These are phyloP conservation scores for Acanthurus lineatus DNA, from an alignment of 2,797 vertebrate genomes.

Conservation along the genomic window DNA sequence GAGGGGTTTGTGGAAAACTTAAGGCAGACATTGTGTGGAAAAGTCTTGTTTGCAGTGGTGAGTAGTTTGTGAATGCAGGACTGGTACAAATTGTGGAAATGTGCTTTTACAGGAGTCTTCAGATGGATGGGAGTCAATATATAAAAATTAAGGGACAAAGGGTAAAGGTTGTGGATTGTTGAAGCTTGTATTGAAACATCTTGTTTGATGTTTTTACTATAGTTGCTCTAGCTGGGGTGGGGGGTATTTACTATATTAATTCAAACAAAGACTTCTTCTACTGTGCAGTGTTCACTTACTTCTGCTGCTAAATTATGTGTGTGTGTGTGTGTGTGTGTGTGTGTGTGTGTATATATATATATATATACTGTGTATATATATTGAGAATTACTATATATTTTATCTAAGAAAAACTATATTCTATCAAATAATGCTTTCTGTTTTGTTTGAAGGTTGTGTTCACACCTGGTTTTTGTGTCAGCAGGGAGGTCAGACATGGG, in stretches of 20 bases:
- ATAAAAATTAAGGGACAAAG: not conserved
- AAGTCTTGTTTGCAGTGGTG: slow-evolving; percentile 62
- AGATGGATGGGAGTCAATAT: not conserved
- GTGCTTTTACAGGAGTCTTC: not conserved
- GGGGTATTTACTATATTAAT: not conserved
- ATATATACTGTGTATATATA: too few relatives aligned
- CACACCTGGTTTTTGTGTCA: not conserved
- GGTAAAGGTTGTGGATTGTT: not conserved
- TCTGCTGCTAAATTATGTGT: not conserved
- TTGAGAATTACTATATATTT: not conserved
- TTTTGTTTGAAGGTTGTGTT: not conserved
- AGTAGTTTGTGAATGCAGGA: slow-evolving; percentile 57
- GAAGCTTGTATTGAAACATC: not conserved
- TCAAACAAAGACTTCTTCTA: not conserved
- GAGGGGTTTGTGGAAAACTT: slow-evolving; percentile 37
- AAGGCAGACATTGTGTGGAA: slow-evolving; percentile 35
- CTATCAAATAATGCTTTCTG: not conserved
- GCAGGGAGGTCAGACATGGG: slow-evolving; percentile 37
- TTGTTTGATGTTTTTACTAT: not conserved
- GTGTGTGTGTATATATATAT: too few relatives aligned
- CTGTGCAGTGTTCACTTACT: not conserved
- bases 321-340: too few relatives aligned
- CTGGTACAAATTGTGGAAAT: slow-evolving; percentile 18
- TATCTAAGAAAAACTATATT: not conserved
- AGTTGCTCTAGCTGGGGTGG: not conserved